Conservation (phyloP, 2,113 vertebrate species). For the Sapayoa aenigma region DNA sequence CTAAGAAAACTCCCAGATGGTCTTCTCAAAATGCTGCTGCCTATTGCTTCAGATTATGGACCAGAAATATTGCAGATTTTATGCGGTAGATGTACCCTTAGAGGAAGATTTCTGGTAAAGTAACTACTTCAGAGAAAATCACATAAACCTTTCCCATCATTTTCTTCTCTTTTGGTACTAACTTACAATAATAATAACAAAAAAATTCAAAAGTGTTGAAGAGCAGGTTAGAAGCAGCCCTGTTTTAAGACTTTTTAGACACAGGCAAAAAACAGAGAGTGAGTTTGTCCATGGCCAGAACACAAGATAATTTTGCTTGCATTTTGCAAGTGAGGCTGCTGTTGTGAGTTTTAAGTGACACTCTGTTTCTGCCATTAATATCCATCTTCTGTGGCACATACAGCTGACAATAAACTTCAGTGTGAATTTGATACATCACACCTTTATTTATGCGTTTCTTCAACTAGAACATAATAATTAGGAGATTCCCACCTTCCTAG, state of each 20-base stretch:
- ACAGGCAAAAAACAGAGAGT: neutral
- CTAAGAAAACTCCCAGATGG: neutral
- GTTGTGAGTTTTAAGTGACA: neutral
- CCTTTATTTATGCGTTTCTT: neutral
- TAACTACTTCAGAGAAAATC: conserved; percentile 40
- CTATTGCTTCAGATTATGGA: conserved; percentile 30
- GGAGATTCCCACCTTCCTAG: neutral
- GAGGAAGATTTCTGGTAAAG: neutral
- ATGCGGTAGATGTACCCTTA: neutral
- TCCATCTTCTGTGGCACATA: neutral
- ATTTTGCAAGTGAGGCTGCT: neutral
- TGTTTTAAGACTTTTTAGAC: neutral
- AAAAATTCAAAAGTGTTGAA: neutral
- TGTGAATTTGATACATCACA: neutral
- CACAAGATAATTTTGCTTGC: neutral
- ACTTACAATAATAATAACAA: neutral
- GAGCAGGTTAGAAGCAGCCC: neutral
- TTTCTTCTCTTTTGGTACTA: neutral
- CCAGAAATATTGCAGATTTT: neutral
- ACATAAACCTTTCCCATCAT: neutral
- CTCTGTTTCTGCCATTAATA: neutral
- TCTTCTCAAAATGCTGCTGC: neutral
- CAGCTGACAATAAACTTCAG: neutral
- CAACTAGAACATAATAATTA: neutral
- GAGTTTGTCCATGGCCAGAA: neutral